These are phyloP conservation scores for Cygnus olor DNA, from an alignment of 2,797 vertebrate genomes.

Conservation along the genomic window DNA sequence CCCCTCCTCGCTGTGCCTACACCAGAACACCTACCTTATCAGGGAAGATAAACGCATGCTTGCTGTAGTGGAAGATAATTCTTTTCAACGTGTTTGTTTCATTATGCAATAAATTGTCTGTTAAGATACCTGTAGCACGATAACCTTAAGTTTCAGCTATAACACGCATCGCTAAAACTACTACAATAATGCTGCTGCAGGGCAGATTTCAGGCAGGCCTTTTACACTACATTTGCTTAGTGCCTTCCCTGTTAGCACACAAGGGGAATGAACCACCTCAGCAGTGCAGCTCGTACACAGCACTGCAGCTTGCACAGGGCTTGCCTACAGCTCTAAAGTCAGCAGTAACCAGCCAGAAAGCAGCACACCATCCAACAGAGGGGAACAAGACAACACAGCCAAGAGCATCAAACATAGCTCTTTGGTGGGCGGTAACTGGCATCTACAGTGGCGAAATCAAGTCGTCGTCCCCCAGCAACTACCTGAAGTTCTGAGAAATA, in stretches of 20 bases:
- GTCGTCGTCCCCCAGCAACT: too few species aligned
- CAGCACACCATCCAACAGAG: neutral
- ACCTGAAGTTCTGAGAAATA: rapidly evolving
- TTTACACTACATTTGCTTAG: neutral
- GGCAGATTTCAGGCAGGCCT: neutral
- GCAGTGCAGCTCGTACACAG: neutral
- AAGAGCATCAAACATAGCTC: neutral
- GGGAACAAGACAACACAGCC: neutral
- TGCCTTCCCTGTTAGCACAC: neutral
- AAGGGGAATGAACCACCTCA: neutral
- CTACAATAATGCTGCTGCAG: rapidly evolving
- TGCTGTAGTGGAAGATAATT: neutral
- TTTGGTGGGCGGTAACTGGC: rapidly evolving
- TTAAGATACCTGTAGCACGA: neutral
- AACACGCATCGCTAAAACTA: neutral
- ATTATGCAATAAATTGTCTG: neutral
- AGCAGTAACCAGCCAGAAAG: neutral
- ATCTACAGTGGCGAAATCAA: too few species aligned
- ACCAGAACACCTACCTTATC: neutral
- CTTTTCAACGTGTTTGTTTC: neutral
- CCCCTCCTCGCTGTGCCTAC: neutral
- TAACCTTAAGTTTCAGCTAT: neutral
- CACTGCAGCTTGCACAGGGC: neutral
- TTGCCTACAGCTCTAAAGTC: neutral
- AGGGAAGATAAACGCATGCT: neutral